These are phyloP conservation scores for Gobiocypris rarus DNA, from an alignment of 2,113 vertebrate genomes.

Conservation along the genomic window DNA sequence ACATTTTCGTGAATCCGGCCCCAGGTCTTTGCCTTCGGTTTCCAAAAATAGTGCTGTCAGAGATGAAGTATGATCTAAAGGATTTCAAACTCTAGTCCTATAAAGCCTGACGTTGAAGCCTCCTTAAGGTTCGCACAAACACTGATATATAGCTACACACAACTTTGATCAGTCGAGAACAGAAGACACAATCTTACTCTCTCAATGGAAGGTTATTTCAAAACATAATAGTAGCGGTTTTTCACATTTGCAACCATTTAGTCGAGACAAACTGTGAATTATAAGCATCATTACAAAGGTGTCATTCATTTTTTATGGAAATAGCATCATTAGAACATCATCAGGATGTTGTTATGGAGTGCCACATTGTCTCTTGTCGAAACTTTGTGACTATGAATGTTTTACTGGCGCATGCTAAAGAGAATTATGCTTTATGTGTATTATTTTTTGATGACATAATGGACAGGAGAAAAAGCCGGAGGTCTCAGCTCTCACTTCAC, in stretches of 20 bases:
- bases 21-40: no score
- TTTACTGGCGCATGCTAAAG: not conserved
- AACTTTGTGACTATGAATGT: not conserved
- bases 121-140: not conserved
- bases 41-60: constrained; percentile 38
- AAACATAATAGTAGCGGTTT: not conserved
- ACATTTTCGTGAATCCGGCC: no score
- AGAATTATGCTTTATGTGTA: not conserved
- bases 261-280: not conserved
- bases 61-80: not conserved
- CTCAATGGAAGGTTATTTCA: constrained; percentile 8
- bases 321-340: constrained; percentile 6
- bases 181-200: not conserved
- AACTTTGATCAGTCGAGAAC: constrained; percentile 19
- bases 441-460: constrained; percentile 11
- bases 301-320: not conserved
- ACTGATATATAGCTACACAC: not conserved
- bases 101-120: constrained; percentile 3
- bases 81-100: constrained; percentile 1
- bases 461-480: constrained; percentile 16
- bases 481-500: constrained; percentile 23
- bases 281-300: not conserved
- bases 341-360: constrained; percentile 7
- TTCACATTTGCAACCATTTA: constrained; percentile 14
- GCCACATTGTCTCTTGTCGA: not conserved